These are phyloP conservation scores for Calyptommatus sinebrachiatus DNA, from an alignment of 2,113 vertebrate species.

Conservation along the genomic window DNA sequence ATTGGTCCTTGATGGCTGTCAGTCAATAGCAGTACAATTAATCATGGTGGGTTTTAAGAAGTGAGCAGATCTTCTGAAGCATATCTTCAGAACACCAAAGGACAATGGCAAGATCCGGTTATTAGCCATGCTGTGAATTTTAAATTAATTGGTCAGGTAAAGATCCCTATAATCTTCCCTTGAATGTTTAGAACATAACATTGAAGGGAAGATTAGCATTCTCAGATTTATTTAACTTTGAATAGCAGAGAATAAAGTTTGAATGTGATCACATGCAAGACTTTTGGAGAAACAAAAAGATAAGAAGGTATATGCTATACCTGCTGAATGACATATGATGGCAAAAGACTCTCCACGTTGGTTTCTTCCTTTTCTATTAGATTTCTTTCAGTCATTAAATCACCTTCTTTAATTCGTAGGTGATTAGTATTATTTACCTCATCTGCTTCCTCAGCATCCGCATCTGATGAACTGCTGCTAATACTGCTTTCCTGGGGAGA, in stretches of 20 bases:
- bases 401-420: constrained; percentile 72
- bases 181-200: too few relatives aligned
- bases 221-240: too few relatives aligned
- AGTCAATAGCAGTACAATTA: neutral
- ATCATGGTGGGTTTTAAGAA: neutral
- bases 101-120: neutral
- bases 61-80: too few relatives aligned
- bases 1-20: too few relatives aligned
- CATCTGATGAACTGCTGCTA: constrained; percentile 92
- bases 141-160: too few relatives aligned
- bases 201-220: neutral
- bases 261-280: neutral
- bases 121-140: neutral
- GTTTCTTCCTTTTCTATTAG: constrained; percentile 63
- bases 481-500: constrained; percentile 87
- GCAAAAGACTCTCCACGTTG: constrained; percentile 77
- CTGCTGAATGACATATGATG: constrained; percentile 81
- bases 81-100: too few relatives aligned
- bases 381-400: constrained; percentile 70
- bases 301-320: constrained; percentile 56
- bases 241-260: too few relatives aligned
- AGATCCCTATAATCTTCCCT: too few relatives aligned
- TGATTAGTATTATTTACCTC: constrained; percentile 79
- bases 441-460: constrained; percentile 88
- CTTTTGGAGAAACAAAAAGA: neutral